Conservation (phyloP, 2,113 vertebrate genomes). For the Panthera uncia region DNA sequence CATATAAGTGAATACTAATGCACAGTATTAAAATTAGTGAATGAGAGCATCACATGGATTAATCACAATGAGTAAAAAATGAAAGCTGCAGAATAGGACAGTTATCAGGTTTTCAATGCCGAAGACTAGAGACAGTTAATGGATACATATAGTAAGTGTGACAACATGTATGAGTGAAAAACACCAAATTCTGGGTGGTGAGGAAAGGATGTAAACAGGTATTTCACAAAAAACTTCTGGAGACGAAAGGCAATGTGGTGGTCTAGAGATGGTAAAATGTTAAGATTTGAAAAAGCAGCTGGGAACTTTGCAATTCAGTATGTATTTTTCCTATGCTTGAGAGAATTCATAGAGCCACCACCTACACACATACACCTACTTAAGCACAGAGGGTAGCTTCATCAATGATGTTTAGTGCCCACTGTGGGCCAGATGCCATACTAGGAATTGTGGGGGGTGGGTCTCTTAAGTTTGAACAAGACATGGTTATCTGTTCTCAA, state of each 20-base stretch:
- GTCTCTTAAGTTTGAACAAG: not conserved
- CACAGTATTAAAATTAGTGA: not conserved
- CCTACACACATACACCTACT: not conserved
- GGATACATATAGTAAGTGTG: not conserved
- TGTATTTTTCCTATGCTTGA: not conserved
- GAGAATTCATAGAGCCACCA: not conserved
- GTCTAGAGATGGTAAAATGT: not conserved
- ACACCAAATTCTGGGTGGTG: not conserved
- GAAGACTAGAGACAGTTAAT: not conserved
- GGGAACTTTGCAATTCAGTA: not conserved
- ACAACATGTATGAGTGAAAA: not conserved
- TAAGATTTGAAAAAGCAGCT: not conserved
- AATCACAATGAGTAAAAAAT: not conserved
- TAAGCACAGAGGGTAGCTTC: not conserved
- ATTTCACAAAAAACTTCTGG: not conserved
- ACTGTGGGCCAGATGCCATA: not conserved
- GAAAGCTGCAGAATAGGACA: not conserved
- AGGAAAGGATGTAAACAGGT: not conserved
- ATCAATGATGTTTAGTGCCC: not conserved
- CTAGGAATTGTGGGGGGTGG: not conserved
- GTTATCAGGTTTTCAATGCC: not conserved
- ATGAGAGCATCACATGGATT: not conserved
- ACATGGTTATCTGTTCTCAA: not conserved
- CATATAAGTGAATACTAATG: not conserved
- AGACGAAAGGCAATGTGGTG: not conserved